Conservation (phyloP, 2,888 invertebrate species). For the Zygaena filipendulae region DNA sequence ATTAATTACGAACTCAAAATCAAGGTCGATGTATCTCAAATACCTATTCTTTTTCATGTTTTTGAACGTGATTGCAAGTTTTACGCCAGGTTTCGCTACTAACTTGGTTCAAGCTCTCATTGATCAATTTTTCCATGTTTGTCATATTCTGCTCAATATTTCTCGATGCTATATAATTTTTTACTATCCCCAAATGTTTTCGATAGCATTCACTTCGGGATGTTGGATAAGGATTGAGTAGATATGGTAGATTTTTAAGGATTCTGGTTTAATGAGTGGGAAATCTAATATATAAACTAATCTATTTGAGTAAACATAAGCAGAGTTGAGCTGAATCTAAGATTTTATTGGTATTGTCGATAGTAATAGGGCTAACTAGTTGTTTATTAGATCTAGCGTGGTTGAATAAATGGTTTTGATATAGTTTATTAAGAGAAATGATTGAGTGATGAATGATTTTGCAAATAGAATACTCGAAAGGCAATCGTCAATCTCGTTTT, state of each 20-base stretch:
- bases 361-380: constrained; percentile 16
- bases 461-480: constrained; percentile 18
- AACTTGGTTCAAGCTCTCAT: too few species aligned
- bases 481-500: constrained; percentile 19
- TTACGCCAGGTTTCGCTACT: too few species aligned
- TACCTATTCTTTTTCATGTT: too few species aligned
- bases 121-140: too few species aligned
- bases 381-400: constrained; percentile 15
- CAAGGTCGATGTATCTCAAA: too few species aligned
- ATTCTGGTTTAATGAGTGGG: constrained; percentile 17
- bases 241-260: constrained; percentile 18
- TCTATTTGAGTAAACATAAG: constrained; percentile 20
- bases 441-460: constrained; percentile 17
- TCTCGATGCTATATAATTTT: too few species aligned
- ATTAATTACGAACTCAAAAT: too few species aligned
- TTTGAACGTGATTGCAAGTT: too few species aligned
- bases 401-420: constrained; percentile 16
- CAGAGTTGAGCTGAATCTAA: constrained; percentile 18
- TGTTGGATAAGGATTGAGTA: constrained; percentile 22
- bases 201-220: too few species aligned
- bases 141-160: too few species aligned
- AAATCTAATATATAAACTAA: constrained; percentile 20
- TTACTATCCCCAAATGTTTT: too few species aligned
- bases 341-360: constrained; percentile 18
- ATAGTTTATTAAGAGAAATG: constrained; percentile 14